Conservation (phyloP, 2,888 invertebrate species). For the Sesamia inferens region DNA sequence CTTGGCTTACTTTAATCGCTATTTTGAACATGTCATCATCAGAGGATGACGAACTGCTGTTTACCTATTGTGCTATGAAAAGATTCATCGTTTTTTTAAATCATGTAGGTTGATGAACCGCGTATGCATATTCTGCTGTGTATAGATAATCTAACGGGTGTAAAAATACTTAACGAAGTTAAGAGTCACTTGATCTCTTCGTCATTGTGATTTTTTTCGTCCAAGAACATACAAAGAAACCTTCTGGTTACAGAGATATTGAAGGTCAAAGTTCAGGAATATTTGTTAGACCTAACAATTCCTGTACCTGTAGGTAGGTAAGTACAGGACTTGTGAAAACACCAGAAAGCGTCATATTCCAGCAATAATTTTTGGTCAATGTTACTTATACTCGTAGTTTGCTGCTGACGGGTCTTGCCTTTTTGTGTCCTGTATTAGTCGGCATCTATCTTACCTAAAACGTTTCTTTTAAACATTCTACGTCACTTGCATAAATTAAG, state of each 20-base stretch:
- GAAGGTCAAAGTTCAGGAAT: not conserved
- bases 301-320: too few relatives aligned
- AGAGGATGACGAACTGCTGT: too few relatives aligned
- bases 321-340: too few relatives aligned
- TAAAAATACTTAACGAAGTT: not conserved
- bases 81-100: conserved; percentile 54
- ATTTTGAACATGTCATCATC: conserved; percentile 51
- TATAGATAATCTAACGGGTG: not conserved
- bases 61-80: too few relatives aligned
- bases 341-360: too few relatives aligned
- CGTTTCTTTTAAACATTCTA: not conserved
- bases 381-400: too few relatives aligned
- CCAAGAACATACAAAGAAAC: not conserved
- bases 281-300: not conserved
- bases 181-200: not conserved
- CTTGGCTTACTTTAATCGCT: conserved; percentile 66
- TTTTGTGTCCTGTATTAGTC: not conserved
- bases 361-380: too few relatives aligned
- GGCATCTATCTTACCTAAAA: not conserved
- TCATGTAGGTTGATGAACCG: conserved; percentile 52
- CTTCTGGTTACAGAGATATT: not conserved
- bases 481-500: not conserved
- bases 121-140: not conserved
- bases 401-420: too few relatives aligned
- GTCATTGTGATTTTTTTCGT: not conserved